Evolutionary conservation across 2,113 vertebrate genomes (phyloP).

Genomic region (Alces alces): DNA sequence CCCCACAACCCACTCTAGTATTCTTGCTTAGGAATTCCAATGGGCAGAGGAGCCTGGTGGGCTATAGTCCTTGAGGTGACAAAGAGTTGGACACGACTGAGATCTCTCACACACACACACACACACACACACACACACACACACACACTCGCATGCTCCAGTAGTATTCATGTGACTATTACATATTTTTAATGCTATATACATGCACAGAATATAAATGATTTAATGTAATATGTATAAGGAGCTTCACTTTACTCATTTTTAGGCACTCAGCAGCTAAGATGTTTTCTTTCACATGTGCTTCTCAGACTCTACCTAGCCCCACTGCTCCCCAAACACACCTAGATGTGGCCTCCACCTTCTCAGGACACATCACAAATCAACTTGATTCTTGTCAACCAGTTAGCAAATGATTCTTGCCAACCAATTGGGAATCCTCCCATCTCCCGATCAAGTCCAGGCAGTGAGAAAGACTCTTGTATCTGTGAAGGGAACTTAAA

Average conservation of each 20-base stretch:
- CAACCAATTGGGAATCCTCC: background rate
- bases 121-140: background rate
- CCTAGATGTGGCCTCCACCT: accelerated
- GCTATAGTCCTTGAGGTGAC: background rate
- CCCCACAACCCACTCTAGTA: background rate
- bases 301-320: background rate
- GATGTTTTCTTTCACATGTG: too few relatives aligned
- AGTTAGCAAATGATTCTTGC: background rate
- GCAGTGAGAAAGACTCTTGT: background rate
- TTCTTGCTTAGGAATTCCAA: background rate
- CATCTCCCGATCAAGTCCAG: background rate
- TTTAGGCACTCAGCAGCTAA: background rate
- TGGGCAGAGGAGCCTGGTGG: background rate
- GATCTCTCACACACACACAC: background rate
- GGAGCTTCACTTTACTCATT: background rate
- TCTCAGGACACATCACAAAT: background rate
- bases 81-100: background rate
- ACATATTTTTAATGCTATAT: background rate
- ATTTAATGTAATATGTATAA: background rate
- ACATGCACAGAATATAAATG: background rate
- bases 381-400: background rate
- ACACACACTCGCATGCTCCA: background rate
- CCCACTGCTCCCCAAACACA: background rate
- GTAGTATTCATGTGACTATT: background rate
- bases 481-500: background rate